A percentile compares a stretch with the other conserved stretches of the same genome.
Evolutionary conservation across 2,888 invertebrate species (phyloP).

Genomic region (Willowsia nigromaculata): DNA sequence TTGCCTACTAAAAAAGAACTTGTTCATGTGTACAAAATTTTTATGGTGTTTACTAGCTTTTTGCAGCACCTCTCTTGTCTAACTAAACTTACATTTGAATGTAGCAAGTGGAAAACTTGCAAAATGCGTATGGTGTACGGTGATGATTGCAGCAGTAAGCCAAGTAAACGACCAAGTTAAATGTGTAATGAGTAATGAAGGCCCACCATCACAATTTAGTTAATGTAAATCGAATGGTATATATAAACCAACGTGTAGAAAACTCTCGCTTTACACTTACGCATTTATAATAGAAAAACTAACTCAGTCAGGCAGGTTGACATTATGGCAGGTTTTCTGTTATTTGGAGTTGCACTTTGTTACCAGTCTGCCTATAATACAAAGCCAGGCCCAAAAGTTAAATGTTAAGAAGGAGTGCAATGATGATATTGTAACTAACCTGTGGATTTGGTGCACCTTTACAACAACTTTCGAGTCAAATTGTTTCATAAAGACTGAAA

Average conservation of each 20-base stretch:
- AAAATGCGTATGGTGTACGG: background rate
- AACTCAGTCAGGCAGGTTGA: constrained; percentile 18
- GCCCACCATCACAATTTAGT: background rate
- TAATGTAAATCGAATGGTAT: background rate
- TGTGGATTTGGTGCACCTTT: constrained; percentile 26
- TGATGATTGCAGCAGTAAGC: background rate
- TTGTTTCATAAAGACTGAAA: background rate
- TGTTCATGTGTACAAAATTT: constrained; percentile 41
- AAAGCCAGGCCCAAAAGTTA: constrained; percentile 24
- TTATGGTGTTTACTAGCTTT: constrained; percentile 32
- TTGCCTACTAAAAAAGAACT: background rate
- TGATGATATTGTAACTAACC: background rate
- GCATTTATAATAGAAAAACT: background rate
- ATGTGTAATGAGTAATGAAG: background rate
- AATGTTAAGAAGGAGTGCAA: background rate
- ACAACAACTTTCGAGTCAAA: background rate
- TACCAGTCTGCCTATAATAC: background rate
- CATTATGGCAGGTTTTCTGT: background rate
- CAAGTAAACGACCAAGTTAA: background rate
- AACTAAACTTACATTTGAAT: constrained; percentile 9
- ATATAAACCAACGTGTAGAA: background rate
- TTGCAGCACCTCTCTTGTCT: background rate
- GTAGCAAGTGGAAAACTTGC: too few relatives aligned
- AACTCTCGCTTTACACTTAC: background rate
- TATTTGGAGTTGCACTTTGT: background rate